Evolutionary conservation across 2,113 vertebrate genomes (phyloP).

Genomic region (Etia nguti): DNA sequence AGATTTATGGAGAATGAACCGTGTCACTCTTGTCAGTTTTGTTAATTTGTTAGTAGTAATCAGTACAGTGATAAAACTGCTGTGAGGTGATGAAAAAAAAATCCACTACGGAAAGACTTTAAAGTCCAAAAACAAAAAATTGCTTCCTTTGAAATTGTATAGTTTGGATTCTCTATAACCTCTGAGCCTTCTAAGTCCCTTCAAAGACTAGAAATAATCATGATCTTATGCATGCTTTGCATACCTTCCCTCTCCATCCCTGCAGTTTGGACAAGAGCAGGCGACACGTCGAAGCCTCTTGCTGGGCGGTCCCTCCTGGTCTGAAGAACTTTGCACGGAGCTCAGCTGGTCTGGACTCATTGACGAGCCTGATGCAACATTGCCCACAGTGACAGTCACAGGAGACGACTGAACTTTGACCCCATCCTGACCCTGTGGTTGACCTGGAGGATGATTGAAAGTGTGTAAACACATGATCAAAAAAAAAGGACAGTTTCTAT

Average conservation of each 20-base stretch:
- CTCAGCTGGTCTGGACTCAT: conserved; percentile 95
- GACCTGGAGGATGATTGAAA: conserved; percentile 77
- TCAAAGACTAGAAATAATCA: not conserved
- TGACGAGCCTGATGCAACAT: conserved; percentile 81
- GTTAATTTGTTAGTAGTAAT: not conserved
- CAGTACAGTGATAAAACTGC: not conserved
- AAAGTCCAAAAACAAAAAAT: not conserved
- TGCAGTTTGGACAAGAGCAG: conserved; percentile 97
- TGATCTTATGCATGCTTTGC: not conserved
- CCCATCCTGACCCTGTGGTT: conserved; percentile 90
- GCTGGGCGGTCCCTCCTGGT: conserved; percentile 90
- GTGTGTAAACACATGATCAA: not conserved
- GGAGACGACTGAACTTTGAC: conserved; percentile 92
- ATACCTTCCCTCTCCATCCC: conserved; percentile 97
- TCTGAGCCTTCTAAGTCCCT: not conserved
- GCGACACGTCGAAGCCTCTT: conserved; percentile 94
- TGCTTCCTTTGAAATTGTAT: not conserved
- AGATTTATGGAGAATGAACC: not conserved
- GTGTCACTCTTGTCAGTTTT: not conserved
- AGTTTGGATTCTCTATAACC: not conserved
- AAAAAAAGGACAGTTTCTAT: not conserved
- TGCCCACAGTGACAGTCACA: conserved; percentile 90
- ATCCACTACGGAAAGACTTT: not conserved
- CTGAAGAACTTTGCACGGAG: conserved; percentile 91
- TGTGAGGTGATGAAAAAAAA: not conserved